phyloP scores from a whole-genome alignment of 2,797 vertebrate species.

The Sebastes nivosus region DNA sequence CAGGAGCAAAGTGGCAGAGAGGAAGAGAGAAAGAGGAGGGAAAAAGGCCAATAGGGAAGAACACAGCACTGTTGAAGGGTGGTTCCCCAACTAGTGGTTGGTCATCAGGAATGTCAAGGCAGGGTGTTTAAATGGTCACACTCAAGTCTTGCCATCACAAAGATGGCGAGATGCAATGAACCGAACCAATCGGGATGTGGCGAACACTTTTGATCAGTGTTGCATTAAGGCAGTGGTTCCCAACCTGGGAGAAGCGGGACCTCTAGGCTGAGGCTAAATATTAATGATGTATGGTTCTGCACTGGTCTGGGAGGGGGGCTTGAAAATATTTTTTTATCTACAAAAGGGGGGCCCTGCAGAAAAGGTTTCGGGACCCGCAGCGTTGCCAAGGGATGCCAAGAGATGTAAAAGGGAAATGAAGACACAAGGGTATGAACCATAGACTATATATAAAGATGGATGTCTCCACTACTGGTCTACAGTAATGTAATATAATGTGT shows the following conservation, averaged over 20 bases:
- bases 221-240: not conserved
- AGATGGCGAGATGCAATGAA: not conserved
- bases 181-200: fast-evolving
- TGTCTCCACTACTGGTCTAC: no score
- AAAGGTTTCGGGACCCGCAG: no score
- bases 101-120: no score
- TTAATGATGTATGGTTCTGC: no score
- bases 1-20: conserved; percentile 12
- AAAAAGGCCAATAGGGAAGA: not conserved
- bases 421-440: not conserved
- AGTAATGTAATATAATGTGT: no score
- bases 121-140: not conserved
- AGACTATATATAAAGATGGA: no score
- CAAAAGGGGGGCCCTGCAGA: no score
- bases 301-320: no score
- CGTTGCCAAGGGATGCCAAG: not conserved
- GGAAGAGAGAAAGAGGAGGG: not conserved
- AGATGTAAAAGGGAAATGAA: not conserved
- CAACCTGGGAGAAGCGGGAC: no score
- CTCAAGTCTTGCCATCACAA: not conserved
- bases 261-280: no score
- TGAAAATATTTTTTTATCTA: no score
- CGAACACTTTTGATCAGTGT: not conserved
- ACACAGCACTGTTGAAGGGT: not conserved
- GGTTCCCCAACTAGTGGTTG: not conserved